Evolutionary conservation across 2,888 invertebrate genomes (phyloP), one percentile per base, ranked within the genome.

Genomic region (Corbicula japonica): DNA sequence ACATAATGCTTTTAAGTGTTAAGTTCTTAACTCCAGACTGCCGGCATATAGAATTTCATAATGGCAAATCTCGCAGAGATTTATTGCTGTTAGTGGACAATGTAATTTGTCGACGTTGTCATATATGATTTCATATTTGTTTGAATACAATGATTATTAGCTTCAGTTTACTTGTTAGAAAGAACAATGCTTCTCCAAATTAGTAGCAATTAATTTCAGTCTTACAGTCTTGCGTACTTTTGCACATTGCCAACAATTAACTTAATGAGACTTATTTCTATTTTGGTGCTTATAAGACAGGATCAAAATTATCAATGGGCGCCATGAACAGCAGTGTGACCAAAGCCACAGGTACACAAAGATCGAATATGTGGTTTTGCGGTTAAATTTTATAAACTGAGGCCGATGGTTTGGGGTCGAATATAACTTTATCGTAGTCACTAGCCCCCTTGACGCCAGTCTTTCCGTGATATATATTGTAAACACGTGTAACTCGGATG

Each of bases 41-140:
- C 52, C 35, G 26, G n/a, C 30, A 35, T 65, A 15, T 65, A 65
- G 52, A 52, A 65, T 65, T 65, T 65, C 65, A 26, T 28, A 38
- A 21, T 52, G 50, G 23, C 15, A 65, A 52, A 65, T 52, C 65
- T 48, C 23, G 65, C 52, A 26, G 65, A 65, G 65, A 44, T 65
- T 50, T 35, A 52, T n/a, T 23, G 23, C 52, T 65, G 35, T 18
- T 30, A 38, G 26, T 35, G 23, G 26, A 28, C n/a, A 34, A 35
- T 65, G 15, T n/a, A 28, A 38, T 21, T 32, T 30, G 38, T 34
- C 35, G 32, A 34, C 26, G 28, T 30, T 65, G 65, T 38, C 26
- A 35, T 34, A 50, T 65, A 50, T 15, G 34, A 21, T 65, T 65
- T 35, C 65, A 52, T n/a, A 34, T 34, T n/a, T 28, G n/a, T 32